Evolutionary conservation across 2,888 invertebrate genomes (phyloP), one percentile per base, ranked within the genome.

Genomic region (Hylaea fasciaria): DNA sequence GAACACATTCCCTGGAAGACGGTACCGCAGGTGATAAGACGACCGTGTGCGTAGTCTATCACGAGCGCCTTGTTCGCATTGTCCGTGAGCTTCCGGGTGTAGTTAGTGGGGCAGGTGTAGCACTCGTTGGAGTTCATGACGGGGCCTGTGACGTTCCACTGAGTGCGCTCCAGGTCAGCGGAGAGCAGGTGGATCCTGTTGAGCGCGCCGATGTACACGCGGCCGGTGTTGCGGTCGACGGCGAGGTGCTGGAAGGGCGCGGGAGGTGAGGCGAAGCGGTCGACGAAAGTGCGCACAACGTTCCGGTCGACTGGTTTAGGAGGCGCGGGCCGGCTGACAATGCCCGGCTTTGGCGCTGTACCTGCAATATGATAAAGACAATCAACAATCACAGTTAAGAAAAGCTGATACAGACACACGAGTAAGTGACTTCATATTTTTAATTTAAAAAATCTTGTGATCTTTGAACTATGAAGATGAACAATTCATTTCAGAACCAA

Each of bases 61-160:
- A 98, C 96, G 78, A 99, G 93, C 55, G 97, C 98, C 89, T 98
- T 98, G 92, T 98, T 98, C 72, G 96, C 96, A 88, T 97, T 98
- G 89, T 98, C 96, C 54, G 96, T 97, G 50, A 95, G 94, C 77
- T 95, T 95, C 80, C 96, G 96, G 64, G 94, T 93, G 59, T 95
- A 95, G 79, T 95, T 94, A 28, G 94, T 89, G 39, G 97, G 96
- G 85, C 98, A 97, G 85, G 97, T 96, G 74, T 96, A 94, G 65
- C 98, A 99, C 77, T 96, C 95, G 46, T 96, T 95, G 58, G 97
- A 97, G 91, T 98, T 98, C 83, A 96, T 95, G 82, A 95, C 94
- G 13, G 98, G 98, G n/a, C 98, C 98, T 61, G 97, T 97, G 81
- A 94, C 94, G 66, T 95, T 96, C 64, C 94, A 94, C 81, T 96